Evolutionary conservation across 1,140 invertebrate genomes (phyloP).

Genomic region (Sarcophaga bullata): DNA sequence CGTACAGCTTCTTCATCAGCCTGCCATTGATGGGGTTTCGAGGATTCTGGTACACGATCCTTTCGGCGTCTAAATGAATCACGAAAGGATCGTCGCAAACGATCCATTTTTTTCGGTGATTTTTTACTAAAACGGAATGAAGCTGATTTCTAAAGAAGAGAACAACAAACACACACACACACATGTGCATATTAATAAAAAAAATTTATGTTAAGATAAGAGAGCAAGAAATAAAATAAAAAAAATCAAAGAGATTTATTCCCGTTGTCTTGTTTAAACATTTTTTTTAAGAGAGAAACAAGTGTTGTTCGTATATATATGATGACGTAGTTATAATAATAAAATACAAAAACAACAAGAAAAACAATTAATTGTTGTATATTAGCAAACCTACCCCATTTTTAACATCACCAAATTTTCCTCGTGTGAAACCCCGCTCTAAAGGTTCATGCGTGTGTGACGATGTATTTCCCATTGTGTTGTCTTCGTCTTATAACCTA

Average conservation of each 20-base stretch:
- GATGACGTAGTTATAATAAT: neutral
- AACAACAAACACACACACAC: slow-evolving; percentile 1
- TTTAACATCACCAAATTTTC: slow-evolving; percentile 65
- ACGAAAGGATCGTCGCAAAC: slow-evolving; percentile 88
- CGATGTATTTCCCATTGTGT: slow-evolving; percentile 64
- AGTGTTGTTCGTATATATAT: neutral
- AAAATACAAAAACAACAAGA: neutral
- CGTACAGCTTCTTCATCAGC: slow-evolving; percentile 96
- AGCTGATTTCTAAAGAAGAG: slow-evolving; percentile 66
- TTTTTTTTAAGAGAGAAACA: slow-evolving; percentile 31
- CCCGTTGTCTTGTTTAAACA: neutral
- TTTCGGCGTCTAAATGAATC: slow-evolving; percentile 90
- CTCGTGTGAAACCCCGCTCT: slow-evolving; percentile 64
- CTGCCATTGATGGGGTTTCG: slow-evolving; percentile 97
- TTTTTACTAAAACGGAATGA: slow-evolving; percentile 71
- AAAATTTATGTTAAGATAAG: slow-evolving; percentile 16
- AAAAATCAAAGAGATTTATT: slow-evolving; percentile 3
- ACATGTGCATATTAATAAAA: neutral
- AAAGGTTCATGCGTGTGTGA: slow-evolving; percentile 66
- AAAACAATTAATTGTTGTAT: neutral
- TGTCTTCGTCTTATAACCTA: neutral
- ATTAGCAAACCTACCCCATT: slow-evolving; percentile 62
- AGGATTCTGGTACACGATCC: slow-evolving; percentile 85
- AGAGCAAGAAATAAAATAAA: neutral
- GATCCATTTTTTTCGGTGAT: slow-evolving; percentile 87